Percentiles rank a stretch among this genome's conserved stretches.
phyloP scores from a whole-genome alignment of 2,888 invertebrate genomes.

The Ophion ellenae region DNA sequence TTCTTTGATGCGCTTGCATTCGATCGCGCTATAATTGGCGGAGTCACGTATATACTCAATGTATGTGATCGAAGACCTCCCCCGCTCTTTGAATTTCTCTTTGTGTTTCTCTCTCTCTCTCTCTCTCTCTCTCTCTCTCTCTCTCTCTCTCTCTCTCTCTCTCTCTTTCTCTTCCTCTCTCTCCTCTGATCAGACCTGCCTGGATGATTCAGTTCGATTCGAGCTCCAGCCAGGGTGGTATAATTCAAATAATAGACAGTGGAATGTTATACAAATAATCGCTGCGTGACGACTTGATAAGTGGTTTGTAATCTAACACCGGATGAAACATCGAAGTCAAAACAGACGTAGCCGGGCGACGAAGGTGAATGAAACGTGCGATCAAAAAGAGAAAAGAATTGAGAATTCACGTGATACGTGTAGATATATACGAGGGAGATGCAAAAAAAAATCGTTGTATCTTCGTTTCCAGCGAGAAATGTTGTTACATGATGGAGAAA shows the following conservation, averaged over 20 bases:
- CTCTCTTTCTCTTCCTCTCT: constrained; percentile 28
- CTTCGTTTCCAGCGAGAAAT: not conserved
- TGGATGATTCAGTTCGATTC: constrained; percentile 58
- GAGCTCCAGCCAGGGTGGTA: constrained; percentile 41
- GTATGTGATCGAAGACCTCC: constrained; percentile 50
- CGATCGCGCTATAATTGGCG: constrained; percentile 40
- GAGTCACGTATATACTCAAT: constrained; percentile 29
- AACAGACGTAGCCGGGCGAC: constrained; percentile 70
- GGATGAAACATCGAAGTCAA: constrained; percentile 80
- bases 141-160: constrained; percentile 4
- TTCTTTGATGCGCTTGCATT: constrained; percentile 34
- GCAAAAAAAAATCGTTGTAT: not conserved
- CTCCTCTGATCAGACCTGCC: constrained; percentile 26
- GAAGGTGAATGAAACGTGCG: constrained; percentile 3
- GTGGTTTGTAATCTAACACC: constrained; percentile 77
- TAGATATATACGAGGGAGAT: not conserved
- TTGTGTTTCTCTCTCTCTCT: not conserved
- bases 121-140: constrained; percentile 57
- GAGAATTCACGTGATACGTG: constrained; percentile 25
- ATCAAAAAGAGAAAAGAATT: constrained; percentile 23
- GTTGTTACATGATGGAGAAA: not conserved
- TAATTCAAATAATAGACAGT: constrained; percentile 75
- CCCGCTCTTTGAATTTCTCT: not conserved
- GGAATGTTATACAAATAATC: constrained; percentile 80
- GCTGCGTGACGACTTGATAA: constrained; percentile 69